Percentiles rank a stretch among this genome's conserved stretches.
These are phyloP conservation scores for Gastrophryne carolinensis DNA, from an alignment of 2,797 vertebrate species.

Conservation along the genomic window DNA sequence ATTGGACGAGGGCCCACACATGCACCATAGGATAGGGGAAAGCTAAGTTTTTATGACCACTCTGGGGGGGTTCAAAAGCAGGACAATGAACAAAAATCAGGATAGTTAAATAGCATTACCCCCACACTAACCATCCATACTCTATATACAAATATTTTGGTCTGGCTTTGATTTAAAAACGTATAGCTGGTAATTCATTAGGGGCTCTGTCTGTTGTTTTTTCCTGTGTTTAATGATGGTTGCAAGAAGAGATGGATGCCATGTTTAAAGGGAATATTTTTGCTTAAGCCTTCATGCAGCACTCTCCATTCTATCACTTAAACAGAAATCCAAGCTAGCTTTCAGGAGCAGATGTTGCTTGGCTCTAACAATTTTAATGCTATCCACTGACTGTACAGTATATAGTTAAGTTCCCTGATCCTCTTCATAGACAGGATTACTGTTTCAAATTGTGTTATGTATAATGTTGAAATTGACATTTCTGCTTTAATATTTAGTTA, in stretches of 20 bases:
- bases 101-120: no score
- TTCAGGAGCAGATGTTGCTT: conserved; percentile 26
- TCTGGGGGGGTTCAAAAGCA: no score
- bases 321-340: background rate
- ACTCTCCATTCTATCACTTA: background rate
- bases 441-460: background rate
- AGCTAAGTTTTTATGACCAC: no score
- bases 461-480: background rate
- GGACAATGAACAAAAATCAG: no score
- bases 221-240: no score
- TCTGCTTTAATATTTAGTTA: background rate
- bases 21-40: no score
- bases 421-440: background rate
- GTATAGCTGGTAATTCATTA: no score
- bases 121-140: no score
- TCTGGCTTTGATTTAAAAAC: no score
- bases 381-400: background rate
- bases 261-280: background rate
- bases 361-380: background rate
- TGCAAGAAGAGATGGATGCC: background rate
- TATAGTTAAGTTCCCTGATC: conserved; percentile 4
- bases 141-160: no score
- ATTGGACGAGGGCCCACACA: no score
- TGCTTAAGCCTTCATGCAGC: background rate
- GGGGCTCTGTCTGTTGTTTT: no score